Conservation (phyloP, 1,140 invertebrate species). For the Drosophila subpulchrella region DNA sequence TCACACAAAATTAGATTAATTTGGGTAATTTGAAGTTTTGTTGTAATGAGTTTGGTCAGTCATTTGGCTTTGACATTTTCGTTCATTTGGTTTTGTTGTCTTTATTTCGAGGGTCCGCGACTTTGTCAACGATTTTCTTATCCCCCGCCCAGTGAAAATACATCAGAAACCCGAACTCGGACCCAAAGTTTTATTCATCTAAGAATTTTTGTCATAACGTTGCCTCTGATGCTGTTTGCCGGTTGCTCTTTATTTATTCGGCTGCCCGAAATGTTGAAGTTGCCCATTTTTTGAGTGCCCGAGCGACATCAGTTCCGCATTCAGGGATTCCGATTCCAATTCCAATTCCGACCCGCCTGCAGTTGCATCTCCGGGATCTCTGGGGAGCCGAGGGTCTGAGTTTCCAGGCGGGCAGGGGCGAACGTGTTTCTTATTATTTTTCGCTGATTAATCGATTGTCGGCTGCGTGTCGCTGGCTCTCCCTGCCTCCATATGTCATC, state of each 20-base stretch:
- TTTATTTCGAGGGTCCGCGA: constrained; percentile 57
- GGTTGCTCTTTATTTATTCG: constrained; percentile 63
- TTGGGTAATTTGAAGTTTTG: constrained; percentile 78
- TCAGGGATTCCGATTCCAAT: constrained; percentile 46
- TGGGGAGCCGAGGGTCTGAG: background rate
- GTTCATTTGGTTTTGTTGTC: constrained; percentile 60
- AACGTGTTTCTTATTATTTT: constrained; percentile 82
- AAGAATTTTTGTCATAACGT: constrained; percentile 38
- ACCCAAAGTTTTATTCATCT: constrained; percentile 52
- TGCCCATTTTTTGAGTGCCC: constrained; percentile 59
- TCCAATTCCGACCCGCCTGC: constrained; percentile 25
- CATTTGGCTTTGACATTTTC: constrained; percentile 75
- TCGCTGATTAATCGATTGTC: constrained; percentile 81
- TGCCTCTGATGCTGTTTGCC: constrained; percentile 36
- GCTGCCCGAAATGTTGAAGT: constrained; percentile 70
- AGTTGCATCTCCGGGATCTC: constrained; percentile 44
- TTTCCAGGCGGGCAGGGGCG: constrained; percentile 13
- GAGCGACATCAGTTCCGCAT: constrained; percentile 68
- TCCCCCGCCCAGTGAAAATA: constrained; percentile 11
- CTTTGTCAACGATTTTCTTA: constrained; percentile 35
- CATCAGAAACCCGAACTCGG: background rate
- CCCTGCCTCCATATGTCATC: constrained; percentile 76
- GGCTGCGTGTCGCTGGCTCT: constrained; percentile 77
- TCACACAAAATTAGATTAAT: constrained; percentile 80
- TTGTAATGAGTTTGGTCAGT: constrained; percentile 81